Percentiles rank a stretch among this genome's conserved stretches.
phyloP scores from a whole-genome alignment of 2,113 vertebrate genomes.

The Chionodraco myersi region DNA sequence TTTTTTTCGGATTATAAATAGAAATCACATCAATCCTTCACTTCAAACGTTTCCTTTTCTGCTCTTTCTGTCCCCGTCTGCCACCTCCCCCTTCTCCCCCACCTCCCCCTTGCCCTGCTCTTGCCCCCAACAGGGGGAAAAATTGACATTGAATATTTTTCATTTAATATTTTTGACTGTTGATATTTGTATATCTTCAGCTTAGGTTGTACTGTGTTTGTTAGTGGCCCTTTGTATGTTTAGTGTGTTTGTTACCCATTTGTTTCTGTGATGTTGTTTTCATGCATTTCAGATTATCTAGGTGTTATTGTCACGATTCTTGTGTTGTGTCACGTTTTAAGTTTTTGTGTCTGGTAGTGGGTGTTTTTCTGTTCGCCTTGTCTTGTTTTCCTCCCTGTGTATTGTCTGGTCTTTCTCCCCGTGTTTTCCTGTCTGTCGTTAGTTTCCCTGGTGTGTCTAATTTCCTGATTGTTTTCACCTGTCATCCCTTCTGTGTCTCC shows the following conservation, averaged over 20 bases:
- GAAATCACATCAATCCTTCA: conserved; percentile 50
- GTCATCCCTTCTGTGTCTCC: no score
- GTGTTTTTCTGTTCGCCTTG: no score
- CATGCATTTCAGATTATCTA: neutral
- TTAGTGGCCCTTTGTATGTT: neutral
- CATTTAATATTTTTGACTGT: neutral
- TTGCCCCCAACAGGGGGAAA: conserved; percentile 16
- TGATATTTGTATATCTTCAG: neutral
- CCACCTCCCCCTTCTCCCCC: conserved; percentile 4
- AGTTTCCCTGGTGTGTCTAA: no score
- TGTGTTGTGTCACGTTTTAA: no score
- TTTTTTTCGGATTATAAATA: conserved; percentile 38
- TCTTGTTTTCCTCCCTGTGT: no score
- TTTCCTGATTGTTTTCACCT: no score
- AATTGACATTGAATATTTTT: conserved; percentile 15
- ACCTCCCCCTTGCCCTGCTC: conserved; percentile 1
- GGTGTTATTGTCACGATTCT: neutral
- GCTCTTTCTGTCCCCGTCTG: conserved; percentile 38
- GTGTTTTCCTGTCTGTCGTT: no score
- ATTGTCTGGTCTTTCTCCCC: no score
- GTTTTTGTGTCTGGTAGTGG: no score
- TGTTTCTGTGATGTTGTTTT: neutral
- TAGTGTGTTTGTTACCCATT: neutral
- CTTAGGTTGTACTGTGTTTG: neutral
- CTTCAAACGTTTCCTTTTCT: conserved; percentile 50